Base-by-base conservation (phyloP, 2,797 vertebrate genomes). In the Streptopelia turtur region DNA sequence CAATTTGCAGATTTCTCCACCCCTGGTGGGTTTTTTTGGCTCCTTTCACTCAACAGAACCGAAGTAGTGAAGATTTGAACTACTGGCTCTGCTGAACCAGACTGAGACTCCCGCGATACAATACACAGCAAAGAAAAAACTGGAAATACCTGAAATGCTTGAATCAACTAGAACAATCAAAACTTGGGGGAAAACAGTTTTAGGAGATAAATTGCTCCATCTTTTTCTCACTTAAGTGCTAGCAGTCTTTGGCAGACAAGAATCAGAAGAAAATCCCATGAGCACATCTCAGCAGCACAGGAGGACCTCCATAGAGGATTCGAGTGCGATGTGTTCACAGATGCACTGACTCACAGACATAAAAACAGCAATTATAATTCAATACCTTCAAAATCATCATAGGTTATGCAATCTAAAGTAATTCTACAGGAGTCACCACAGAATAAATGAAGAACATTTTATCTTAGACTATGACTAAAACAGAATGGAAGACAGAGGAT, bases 351-450 rank as follows among this genome's bases (percentile, higher is more conserved):
- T 89, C 86, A 90, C 5, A 87, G 63, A 81, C n/a, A 79, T 6
- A 74, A 63, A 45, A 28, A 37, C 52, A 57, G 45, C 31, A 79
- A 45, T 61, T 89, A 70, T 11, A 18, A n/a, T 39, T 83, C 52
- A 23, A 27, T 63, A 76, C 37, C 23, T 63, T 76, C 70, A 79
- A 80, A 79, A 74, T 18, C 6, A 1, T 53, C 52, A 79, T 90
- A 93, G 39, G 65, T 59, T 59, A 79, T 8, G 15, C 5, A 41
- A 66, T 37, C 68, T 78, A 60, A 94, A 79, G 59, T 77, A 83
- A 81, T 87, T 94, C 60, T 64, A 87, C 80, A 93, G 66, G 52
- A 88, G n/a, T 57, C 59, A 71, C 37, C 37, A 87, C 78, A 80
- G 81, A 71, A 84, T 35, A 3, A 64, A 68, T 56, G 71, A 84